Evolutionary conservation across 2,888 invertebrate genomes (phyloP), one percentile per base, ranked within the genome.

Genomic region (Mesochorus sp.): DNA sequence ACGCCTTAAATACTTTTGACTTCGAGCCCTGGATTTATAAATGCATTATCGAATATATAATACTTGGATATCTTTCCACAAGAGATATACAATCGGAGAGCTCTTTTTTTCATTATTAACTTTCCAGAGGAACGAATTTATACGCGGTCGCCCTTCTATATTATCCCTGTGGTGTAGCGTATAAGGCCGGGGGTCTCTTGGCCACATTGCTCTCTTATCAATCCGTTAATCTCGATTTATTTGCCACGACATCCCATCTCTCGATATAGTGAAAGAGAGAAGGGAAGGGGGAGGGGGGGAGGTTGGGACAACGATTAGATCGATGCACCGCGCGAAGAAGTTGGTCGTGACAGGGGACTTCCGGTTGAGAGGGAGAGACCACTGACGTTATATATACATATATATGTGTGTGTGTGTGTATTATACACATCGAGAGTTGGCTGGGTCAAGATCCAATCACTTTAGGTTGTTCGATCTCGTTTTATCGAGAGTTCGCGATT

Each of bases 141-240:
- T 57, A 57, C 24, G 39, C n/a, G 39, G 49, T 49, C 24, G 10
- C 14, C n/a, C n/a, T n/a, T n/a, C n/a, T n/a, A n/a, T 26, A 61
- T 44, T 44, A 44, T 44, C 44, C 28, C 28, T n/a, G 19, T 1
- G 4, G 10, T 4, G 5, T 17, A 62, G 17, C 19, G 61, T 44
- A 49, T 21, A 28, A 21, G 47, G 28, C 26, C 31, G 17, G 10
- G 17, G 34, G 26, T 39, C 19, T 26, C 55, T 42, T 21, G 55
- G 72, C 21, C 49, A 55, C 51, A 68, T 28, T 59, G 24, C 51
- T 53, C 26, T 24, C 42, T 66, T 74, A 78, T 74, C 78, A 19
- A 8, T 66, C 17, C 26, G 39, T 77, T 67, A 53, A 77, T 80
- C 74, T 71, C 67, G 71, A 80, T 80, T 80, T 80, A 77, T 77